Evolutionary conservation across 2,113 vertebrate genomes (phyloP).

Genomic region (Pseudonaja textilis): DNA sequence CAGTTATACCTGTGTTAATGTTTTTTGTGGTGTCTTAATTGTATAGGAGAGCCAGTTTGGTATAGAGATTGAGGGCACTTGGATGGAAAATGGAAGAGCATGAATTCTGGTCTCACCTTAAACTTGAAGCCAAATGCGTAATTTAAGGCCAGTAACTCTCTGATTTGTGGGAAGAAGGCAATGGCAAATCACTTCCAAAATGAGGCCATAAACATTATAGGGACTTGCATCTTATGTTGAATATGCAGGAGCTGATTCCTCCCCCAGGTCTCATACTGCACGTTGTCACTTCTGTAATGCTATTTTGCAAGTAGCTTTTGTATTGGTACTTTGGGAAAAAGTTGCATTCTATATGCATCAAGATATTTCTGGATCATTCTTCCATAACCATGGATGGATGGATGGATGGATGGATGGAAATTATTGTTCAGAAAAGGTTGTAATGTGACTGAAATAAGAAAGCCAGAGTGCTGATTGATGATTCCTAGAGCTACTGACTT

Average conservation of each 20-base stretch:
- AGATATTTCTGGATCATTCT: not conserved
- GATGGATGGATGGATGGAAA: not conserved
- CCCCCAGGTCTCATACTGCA: not conserved
- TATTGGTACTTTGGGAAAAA: not conserved
- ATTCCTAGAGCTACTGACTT: constrained; percentile 19
- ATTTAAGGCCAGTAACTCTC: not conserved
- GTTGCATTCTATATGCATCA: not conserved
- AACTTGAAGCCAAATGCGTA: not conserved
- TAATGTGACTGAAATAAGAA: not conserved
- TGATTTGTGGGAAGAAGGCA: not conserved
- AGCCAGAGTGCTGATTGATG: not conserved
- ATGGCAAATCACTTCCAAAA: not conserved
- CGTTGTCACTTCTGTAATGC: not conserved
- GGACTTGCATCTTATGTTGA: not conserved
- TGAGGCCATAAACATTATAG: not conserved
- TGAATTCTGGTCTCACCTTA: not conserved
- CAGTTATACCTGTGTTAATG: not conserved
- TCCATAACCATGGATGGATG: not conserved
- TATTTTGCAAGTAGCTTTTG: not conserved
- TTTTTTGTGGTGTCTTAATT: not conserved
- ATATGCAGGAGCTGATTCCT: not conserved
- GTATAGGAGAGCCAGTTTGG: not conserved
- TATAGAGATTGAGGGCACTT: not conserved
- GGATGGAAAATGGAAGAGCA: not conserved
- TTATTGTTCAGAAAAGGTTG: not conserved